Percentiles rank a stretch among this genome's conserved stretches.
phyloP scores from a whole-genome alignment of 2,797 vertebrate genomes.

The Rhadinocentrus ornatus region DNA sequence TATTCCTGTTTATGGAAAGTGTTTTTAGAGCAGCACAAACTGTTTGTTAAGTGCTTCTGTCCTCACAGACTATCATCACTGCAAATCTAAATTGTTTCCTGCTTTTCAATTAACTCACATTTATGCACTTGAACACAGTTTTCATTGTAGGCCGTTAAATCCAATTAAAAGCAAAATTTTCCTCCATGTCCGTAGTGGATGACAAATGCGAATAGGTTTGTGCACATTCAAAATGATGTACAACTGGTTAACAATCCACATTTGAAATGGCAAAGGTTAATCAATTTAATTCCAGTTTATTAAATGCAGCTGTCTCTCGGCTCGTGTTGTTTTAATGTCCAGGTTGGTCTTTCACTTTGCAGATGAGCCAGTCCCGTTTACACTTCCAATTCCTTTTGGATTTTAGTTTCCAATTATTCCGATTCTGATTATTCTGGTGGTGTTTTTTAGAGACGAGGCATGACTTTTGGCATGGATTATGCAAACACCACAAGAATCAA shows the following conservation, averaged over 20 bases:
- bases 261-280: constrained; percentile 7
- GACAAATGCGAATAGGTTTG: constrained; percentile 25
- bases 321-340: not conserved
- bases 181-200: constrained; percentile 14
- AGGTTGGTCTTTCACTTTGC: not conserved
- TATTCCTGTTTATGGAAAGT: constrained; percentile 7
- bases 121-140: constrained; percentile 34
- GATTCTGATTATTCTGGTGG: no score
- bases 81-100: constrained; percentile 60
- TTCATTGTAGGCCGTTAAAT: constrained; percentile 35
- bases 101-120: constrained; percentile 65
- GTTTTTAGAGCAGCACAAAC: constrained; percentile 16
- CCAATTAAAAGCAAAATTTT: constrained; percentile 51
- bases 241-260: constrained; percentile 15
- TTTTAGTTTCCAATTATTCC: no score
- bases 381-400: not conserved
- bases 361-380: not conserved
- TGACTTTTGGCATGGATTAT: no score
- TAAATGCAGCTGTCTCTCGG: not conserved
- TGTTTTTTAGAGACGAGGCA: no score
- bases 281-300: constrained; percentile 20
- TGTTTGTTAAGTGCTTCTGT: constrained; percentile 24
- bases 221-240: constrained; percentile 12
- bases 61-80: constrained; percentile 26
- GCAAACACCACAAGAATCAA: no score